Evolutionary conservation across 1,140 invertebrate genomes (phyloP).

Genomic region (Steinernema khuongi): DNA sequence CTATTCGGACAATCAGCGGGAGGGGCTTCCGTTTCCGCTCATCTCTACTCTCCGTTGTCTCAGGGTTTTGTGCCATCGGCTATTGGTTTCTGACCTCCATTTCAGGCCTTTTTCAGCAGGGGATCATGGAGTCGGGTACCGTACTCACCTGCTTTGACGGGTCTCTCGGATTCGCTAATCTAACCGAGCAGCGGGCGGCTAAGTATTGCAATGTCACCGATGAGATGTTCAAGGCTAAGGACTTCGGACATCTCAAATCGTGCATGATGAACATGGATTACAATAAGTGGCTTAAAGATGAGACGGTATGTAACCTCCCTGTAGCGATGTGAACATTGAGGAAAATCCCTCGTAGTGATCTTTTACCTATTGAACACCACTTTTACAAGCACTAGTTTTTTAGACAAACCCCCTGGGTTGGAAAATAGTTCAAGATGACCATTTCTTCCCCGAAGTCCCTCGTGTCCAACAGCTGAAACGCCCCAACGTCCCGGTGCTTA

Average conservation of each 20-base stretch:
- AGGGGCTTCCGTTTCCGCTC: slow-evolving; percentile 61
- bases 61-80: not conserved
- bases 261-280: not conserved
- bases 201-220: not conserved
- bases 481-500: slow-evolving; percentile 11
- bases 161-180: slow-evolving; percentile 18
- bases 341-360: not conserved
- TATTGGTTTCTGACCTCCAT: not conserved
- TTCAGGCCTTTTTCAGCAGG: slow-evolving; percentile 21
- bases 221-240: not conserved
- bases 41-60: slow-evolving; percentile 62
- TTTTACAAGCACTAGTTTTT: no score
- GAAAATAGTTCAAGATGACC: not conserved
- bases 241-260: not conserved
- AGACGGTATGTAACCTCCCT: not conserved
- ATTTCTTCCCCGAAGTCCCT: slow-evolving; percentile 20
- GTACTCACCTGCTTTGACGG: slow-evolving; percentile 14
- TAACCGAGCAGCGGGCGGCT: not conserved
- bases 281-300: not conserved
- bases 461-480: not conserved
- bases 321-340: not conserved
- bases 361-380: no score
- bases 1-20: slow-evolving; percentile 51
- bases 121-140: slow-evolving; percentile 20
- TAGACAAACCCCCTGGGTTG: slow-evolving; percentile 15